phyloP scores from a whole-genome alignment of 2,888 invertebrate species.

The Aleiodes testaceus region DNA sequence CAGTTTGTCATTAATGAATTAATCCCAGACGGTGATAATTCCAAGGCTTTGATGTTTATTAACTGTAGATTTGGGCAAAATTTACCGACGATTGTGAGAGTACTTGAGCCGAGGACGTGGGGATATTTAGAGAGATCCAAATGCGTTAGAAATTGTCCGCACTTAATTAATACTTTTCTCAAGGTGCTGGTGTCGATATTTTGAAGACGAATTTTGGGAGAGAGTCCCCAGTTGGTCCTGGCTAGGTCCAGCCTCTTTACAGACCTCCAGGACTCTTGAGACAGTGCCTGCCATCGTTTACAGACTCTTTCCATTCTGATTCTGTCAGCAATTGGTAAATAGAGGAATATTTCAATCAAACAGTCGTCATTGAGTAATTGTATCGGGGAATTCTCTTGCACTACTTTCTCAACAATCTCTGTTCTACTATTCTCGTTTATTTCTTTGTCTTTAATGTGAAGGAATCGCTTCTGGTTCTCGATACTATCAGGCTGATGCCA shows the following conservation, averaged over 20 bases:
- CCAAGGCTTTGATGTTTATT: slow-evolving; percentile 74
- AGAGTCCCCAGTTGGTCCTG: slow-evolving; percentile 56
- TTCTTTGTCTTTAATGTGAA: slow-evolving; percentile 48
- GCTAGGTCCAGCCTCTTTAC: slow-evolving; percentile 65
- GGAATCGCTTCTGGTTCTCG: slow-evolving; percentile 61
- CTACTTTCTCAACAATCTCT: neutral
- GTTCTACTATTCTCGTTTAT: neutral
- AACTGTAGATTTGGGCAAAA: slow-evolving; percentile 76
- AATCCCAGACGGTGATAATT: slow-evolving; percentile 75
- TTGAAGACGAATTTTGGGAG: slow-evolving; percentile 38
- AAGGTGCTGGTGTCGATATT: slow-evolving; percentile 63
- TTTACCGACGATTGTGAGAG: slow-evolving; percentile 76
- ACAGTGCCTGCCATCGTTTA: slow-evolving; percentile 75
- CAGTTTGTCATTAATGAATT: slow-evolving; percentile 74
- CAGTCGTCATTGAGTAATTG: slow-evolving; percentile 77
- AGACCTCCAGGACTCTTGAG: slow-evolving; percentile 74
- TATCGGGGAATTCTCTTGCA: slow-evolving; percentile 60
- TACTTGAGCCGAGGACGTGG: slow-evolving; percentile 75
- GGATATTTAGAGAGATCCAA: slow-evolving; percentile 75
- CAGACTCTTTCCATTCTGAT: slow-evolving; percentile 77
- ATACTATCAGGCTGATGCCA: slow-evolving; percentile 78
- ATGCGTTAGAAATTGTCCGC: slow-evolving; percentile 73
- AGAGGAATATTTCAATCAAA: slow-evolving; percentile 74
- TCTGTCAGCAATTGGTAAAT: slow-evolving; percentile 75
- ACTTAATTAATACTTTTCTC: slow-evolving; percentile 74